Percentiles rank a stretch among this genome's conserved stretches.
phyloP scores from a whole-genome alignment of 2,113 vertebrate genomes.

The Motacilla tschutschensis region DNA sequence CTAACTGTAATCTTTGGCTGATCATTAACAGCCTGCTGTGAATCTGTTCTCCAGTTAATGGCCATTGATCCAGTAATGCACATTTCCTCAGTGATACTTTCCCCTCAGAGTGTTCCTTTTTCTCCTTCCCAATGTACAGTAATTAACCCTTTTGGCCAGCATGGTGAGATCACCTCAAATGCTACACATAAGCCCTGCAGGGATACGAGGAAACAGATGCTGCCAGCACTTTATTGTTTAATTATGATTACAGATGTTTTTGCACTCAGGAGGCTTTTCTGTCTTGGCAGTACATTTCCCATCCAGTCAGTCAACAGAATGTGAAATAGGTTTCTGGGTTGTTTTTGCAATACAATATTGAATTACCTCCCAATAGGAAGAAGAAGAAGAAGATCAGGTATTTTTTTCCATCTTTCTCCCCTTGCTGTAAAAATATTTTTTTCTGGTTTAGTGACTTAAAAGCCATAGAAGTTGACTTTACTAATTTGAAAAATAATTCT shows the following conservation, averaged over 20 bases:
- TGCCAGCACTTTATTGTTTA: background rate
- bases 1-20: constrained; percentile 8
- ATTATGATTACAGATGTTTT: constrained; percentile 24
- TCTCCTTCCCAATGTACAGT: background rate
- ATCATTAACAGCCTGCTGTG: constrained; percentile 32
- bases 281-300: background rate
- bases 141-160: constrained; percentile 13
- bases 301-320: background rate
- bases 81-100: background rate
- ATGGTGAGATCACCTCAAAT: background rate
- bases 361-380: background rate
- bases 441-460: constrained; percentile 1
- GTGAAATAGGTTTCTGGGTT: background rate
- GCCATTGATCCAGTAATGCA: constrained; percentile 16
- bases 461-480: background rate
- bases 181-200: background rate
- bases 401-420: background rate
- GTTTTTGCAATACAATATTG: background rate
- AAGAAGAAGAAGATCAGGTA: background rate
- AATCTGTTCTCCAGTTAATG: constrained; percentile 9
- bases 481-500: background rate
- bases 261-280: background rate
- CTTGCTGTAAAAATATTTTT: background rate
- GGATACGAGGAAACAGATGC: background rate
- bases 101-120: background rate